Evolutionary conservation across 2,888 invertebrate species (phyloP).

Genomic region (Neoitamus cyanurus): DNA sequence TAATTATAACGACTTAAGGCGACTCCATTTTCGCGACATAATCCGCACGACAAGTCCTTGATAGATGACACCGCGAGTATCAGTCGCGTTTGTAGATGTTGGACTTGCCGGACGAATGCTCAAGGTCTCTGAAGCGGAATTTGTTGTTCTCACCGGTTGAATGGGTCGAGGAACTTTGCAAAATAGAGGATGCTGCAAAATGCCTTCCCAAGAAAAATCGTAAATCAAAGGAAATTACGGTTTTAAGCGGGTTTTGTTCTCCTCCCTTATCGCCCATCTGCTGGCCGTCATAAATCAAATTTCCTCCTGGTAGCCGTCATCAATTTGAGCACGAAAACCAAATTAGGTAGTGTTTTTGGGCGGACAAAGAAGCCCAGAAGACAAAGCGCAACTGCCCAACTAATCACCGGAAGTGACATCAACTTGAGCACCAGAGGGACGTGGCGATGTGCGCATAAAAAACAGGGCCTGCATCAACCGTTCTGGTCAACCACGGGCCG

Average conservation of each 20-base stretch:
- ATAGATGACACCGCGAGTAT: too few relatives aligned
- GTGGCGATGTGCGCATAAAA: background rate
- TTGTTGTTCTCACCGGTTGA: background rate
- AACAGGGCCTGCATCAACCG: background rate
- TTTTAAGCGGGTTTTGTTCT: background rate
- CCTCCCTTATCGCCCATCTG: background rate
- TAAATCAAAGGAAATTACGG: background rate
- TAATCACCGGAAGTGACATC: slow-evolving; percentile 32
- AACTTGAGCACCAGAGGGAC: background rate
- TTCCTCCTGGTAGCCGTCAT: background rate
- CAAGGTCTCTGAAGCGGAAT: background rate
- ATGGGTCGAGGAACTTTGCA: background rate
- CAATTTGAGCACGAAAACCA: background rate
- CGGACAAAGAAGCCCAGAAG: background rate
- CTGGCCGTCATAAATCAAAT: background rate
- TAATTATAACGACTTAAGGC: background rate
- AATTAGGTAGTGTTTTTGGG: background rate
- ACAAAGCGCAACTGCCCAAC: background rate
- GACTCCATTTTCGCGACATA: background rate
- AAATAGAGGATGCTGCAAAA: background rate
- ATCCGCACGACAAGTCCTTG: background rate
- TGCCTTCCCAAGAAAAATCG: background rate
- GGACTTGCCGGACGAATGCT: too few relatives aligned
- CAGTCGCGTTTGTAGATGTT: too few relatives aligned
- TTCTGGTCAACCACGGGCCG: background rate